Percentiles rank a stretch among this genome's conserved stretches.
These are phyloP conservation scores for Myathropa florea DNA, from an alignment of 2,888 invertebrate genomes.

Conservation along the genomic window DNA sequence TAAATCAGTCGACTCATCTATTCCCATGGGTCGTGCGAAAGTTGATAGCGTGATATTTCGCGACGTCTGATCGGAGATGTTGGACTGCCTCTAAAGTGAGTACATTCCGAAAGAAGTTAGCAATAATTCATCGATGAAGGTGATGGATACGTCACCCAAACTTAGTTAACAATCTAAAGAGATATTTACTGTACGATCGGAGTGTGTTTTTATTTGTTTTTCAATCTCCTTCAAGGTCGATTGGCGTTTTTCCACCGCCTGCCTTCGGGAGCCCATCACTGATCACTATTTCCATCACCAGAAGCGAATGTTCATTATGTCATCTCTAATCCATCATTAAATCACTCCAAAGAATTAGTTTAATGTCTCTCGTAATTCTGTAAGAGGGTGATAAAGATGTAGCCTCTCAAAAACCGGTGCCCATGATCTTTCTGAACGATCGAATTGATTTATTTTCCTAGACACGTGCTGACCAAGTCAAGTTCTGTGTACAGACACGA, in stretches of 20 bases:
- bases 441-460: not conserved
- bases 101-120: not conserved
- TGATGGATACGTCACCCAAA: too few relatives aligned
- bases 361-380: not conserved
- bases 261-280: too few relatives aligned
- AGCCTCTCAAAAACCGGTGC: not conserved
- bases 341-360: not conserved
- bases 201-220: too few relatives aligned
- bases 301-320: not conserved
- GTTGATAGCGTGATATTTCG: not conserved
- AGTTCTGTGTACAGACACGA: not conserved
- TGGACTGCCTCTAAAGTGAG: too few relatives aligned
- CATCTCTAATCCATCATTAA: not conserved
- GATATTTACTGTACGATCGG: too few relatives aligned
- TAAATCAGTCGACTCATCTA: not conserved
- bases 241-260: too few relatives aligned
- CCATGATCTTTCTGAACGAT: not conserved
- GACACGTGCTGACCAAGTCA: not conserved
- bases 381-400: not conserved
- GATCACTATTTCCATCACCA: too few relatives aligned
- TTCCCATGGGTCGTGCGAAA: not conserved
- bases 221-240: too few relatives aligned
- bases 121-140: too few relatives aligned
- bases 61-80: not conserved
- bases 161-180: too few relatives aligned